Conservation (phyloP, 1,140 invertebrate genomes). For the Drosophila miranda region DNA sequence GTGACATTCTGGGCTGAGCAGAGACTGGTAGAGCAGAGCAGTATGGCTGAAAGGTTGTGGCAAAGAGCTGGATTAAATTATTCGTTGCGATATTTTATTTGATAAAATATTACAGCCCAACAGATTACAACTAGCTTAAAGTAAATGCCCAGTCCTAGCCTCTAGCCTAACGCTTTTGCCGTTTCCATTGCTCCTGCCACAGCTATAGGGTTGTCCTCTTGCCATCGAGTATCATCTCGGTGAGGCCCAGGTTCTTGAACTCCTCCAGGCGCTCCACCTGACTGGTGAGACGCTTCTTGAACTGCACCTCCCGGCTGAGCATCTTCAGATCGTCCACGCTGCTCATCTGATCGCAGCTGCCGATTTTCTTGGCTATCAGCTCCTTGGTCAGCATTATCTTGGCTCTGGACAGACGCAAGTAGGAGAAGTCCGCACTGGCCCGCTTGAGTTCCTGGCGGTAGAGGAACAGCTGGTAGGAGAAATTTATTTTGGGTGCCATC, state of each 20-base stretch:
- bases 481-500: slow-evolving; percentile 14
- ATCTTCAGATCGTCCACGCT: slow-evolving; percentile 61
- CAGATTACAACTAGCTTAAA: slow-evolving; percentile 41
- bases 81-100: slow-evolving; percentile 67
- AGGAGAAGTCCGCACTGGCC: slow-evolving; percentile 50
- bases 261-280: slow-evolving; percentile 66
- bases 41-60: slow-evolving; percentile 27
- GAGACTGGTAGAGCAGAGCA: slow-evolving; percentile 18
- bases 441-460: slow-evolving; percentile 62
- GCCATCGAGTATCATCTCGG: slow-evolving; percentile 60
- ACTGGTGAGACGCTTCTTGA: slow-evolving; percentile 57
- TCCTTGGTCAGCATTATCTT: slow-evolving; percentile 56
- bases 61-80: neutral
- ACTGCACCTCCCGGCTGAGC: slow-evolving; percentile 68
- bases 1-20: slow-evolving; percentile 23
- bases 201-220: slow-evolving; percentile 49
- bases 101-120: slow-evolving; percentile 69
- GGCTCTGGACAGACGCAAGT: slow-evolving; percentile 54
- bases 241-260: slow-evolving; percentile 58
- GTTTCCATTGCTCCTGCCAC: too few species aligned
- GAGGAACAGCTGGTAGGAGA: slow-evolving; percentile 56
- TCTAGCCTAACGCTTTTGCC: slow-evolving; percentile 6
- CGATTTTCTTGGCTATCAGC: slow-evolving; percentile 56
- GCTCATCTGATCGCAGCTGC: slow-evolving; percentile 27
- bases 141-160: slow-evolving; percentile 29